Evolutionary conservation across 2,113 vertebrate species (phyloP).

Genomic region (Pholis gunnellus): DNA sequence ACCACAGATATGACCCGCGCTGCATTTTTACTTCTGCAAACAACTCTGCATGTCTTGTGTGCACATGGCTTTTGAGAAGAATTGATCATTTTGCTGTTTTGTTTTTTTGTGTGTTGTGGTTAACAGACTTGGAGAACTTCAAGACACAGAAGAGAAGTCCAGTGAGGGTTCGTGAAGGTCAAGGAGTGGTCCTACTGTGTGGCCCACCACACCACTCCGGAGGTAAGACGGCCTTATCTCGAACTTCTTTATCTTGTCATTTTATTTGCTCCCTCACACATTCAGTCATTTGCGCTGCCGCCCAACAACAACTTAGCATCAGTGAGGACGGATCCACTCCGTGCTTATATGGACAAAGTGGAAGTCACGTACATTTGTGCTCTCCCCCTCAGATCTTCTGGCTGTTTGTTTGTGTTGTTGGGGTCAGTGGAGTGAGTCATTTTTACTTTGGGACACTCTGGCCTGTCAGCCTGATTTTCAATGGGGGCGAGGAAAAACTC

Average conservation of each 20-base stretch:
- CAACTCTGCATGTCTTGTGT: constrained; percentile 28
- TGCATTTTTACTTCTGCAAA: constrained; percentile 26
- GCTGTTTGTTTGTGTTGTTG: constrained; percentile 59
- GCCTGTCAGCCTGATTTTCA: constrained; percentile 63
- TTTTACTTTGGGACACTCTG: constrained; percentile 66
- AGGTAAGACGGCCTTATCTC: constrained; percentile 83
- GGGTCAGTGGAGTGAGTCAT: constrained; percentile 66
- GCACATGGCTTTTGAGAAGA: constrained; percentile 32
- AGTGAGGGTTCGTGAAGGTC: constrained; percentile 93
- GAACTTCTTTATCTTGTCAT: not conserved
- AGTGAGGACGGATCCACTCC: constrained; percentile 11
- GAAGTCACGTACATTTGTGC: constrained; percentile 29
- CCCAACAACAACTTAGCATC: not conserved
- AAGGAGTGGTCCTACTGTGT: constrained; percentile 95
- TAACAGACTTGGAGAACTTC: constrained; percentile 94
- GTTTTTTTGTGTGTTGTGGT: constrained; percentile 55
- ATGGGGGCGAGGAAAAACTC: constrained; percentile 41
- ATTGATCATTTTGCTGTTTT: constrained; percentile 47
- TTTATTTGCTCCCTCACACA: not conserved
- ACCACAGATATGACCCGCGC: constrained; percentile 16
- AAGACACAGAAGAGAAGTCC: constrained; percentile 92
- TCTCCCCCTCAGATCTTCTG: constrained; percentile 40
- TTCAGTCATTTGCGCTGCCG: not conserved
- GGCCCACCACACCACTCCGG: constrained; percentile 86
- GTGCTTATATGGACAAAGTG: constrained; percentile 46